phyloP scores from a whole-genome alignment of 2,113 vertebrate species.

The Anser brachyrhynchus region DNA sequence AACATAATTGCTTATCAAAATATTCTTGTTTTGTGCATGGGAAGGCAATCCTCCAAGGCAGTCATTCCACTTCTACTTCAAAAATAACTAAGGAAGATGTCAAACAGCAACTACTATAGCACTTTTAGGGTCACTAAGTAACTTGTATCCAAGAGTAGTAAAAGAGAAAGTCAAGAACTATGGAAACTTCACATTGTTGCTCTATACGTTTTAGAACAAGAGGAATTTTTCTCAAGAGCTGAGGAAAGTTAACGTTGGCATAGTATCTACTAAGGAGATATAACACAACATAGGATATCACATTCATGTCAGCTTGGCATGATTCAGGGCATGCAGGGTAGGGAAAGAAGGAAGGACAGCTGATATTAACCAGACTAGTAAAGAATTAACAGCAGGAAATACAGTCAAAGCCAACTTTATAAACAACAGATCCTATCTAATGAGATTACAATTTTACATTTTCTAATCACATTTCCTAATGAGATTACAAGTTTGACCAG shows the following conservation, averaged over 20 bases:
- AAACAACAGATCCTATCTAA: slow-evolving; percentile 51
- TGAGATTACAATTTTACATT: slow-evolving; percentile 43
- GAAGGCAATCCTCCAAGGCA: not conserved
- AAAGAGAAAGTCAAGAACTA: not conserved
- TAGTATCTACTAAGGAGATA: not conserved
- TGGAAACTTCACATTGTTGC: accelerated
- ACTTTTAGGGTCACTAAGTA: not conserved
- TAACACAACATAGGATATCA: not conserved
- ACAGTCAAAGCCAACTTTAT: slow-evolving; percentile 3
- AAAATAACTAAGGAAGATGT: not conserved
- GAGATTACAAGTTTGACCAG: not conserved
- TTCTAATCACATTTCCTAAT: slow-evolving; percentile 55
- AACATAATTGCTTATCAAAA: not conserved
- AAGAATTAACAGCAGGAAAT: slow-evolving; percentile 50
- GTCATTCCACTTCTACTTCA: not conserved
- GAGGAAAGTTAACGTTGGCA: not conserved
- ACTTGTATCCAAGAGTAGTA: not conserved
- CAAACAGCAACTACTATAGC: not conserved
- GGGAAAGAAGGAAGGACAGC: not conserved
- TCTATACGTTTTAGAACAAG: not conserved
- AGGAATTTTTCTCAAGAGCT: not conserved
- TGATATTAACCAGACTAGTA: slow-evolving; percentile 47
- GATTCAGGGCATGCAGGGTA: not conserved
- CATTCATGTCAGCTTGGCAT: not conserved
- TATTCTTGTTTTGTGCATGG: not conserved